Percentiles rank a stretch among this genome's conserved stretches.
Evolutionary conservation across 1,140 invertebrate species (phyloP).

Genomic region (Drosophila sulfurigaster): DNA sequence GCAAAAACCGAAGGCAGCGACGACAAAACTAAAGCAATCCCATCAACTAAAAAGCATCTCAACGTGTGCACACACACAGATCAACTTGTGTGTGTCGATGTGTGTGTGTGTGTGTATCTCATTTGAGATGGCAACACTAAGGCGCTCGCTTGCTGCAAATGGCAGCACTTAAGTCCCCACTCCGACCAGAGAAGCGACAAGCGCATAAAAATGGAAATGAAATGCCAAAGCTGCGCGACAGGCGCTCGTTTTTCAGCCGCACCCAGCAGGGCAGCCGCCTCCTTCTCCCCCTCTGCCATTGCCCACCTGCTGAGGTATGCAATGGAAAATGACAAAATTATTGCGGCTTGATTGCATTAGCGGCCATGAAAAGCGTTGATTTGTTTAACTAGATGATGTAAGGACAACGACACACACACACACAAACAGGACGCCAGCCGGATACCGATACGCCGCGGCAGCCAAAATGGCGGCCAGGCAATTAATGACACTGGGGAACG

Average conservation of each 20-base stretch:
- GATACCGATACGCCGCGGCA: slow-evolving; percentile 38
- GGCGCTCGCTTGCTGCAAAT: slow-evolving; percentile 76
- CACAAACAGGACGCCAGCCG: background rate
- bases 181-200: slow-evolving; percentile 60
- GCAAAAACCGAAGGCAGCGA: slow-evolving; percentile 37
- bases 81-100: slow-evolving; percentile 36
- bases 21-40: slow-evolving; percentile 75
- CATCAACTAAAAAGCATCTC: slow-evolving; percentile 82
- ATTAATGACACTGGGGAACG: slow-evolving; percentile 62
- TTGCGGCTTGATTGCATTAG: slow-evolving; percentile 79
- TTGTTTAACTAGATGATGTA: slow-evolving; percentile 65
- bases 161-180: slow-evolving; percentile 76
- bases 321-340: slow-evolving; percentile 81
- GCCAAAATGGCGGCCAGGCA: slow-evolving; percentile 68
- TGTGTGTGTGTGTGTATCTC: slow-evolving; percentile 54
- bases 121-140: slow-evolving; percentile 74
- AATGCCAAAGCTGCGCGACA: slow-evolving; percentile 67
- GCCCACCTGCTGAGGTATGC: slow-evolving; percentile 26
- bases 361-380: slow-evolving; percentile 73
- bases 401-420: slow-evolving; percentile 25
- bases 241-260: slow-evolving; percentile 31
- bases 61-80: slow-evolving; percentile 61
- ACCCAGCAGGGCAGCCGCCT: background rate
- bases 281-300: background rate
- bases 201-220: slow-evolving; percentile 82